Evolutionary conservation across 1,140 invertebrate genomes (phyloP), one percentile per base, ranked within the genome.

Genomic region (Riptortus pedestris): DNA sequence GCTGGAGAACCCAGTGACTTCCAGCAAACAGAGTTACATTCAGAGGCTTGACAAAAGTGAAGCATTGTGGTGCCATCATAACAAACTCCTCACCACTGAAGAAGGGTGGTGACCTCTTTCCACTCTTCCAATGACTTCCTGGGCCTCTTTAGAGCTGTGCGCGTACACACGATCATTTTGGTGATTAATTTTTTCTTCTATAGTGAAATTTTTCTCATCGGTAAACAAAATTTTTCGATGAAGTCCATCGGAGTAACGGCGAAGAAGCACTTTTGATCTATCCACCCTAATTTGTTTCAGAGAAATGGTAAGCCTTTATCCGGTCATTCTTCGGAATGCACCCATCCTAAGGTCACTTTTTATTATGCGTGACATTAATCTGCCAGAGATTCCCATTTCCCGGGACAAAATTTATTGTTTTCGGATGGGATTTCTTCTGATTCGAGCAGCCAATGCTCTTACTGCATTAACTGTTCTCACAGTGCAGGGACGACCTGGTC

Each of bases 51-150:
- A 24, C 20, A n/a, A 18, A 60, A 60, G n/a, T 60, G 28, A 20
- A 33, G 27, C 16, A 33, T 33, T 38, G 31, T 60, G 27, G 18
- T 60, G 47, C 59, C 59, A 60, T 60, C 29, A 60, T 12, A 60
- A 29, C 27, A 5, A 16, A 38, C 59, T 60, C 29, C 20, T 43
- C 59, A 38, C 22, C 27, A 31, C 14, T 33, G 27, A 22, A 18
- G 28, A 27, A 33, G 28, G 4, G 11, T 9, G 27, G 9, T 33
- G 27, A 33, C 59, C 59, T n/a, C 31, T 27, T 60, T 60, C 59
- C 18, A 60, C 31, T 33, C 59, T 33, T 9, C 11, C 14, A 60
- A 60, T 60, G 26, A 31, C 31, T 60, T 60, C 27, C 14, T 43
- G 31, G 31, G 59, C 33, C 16, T 60, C 59, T 48, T 18, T 48